Evolutionary conservation across 2,888 invertebrate species (phyloP), one percentile per base, ranked within the genome.

Genomic region (Apocheima hispidaria): DNA sequence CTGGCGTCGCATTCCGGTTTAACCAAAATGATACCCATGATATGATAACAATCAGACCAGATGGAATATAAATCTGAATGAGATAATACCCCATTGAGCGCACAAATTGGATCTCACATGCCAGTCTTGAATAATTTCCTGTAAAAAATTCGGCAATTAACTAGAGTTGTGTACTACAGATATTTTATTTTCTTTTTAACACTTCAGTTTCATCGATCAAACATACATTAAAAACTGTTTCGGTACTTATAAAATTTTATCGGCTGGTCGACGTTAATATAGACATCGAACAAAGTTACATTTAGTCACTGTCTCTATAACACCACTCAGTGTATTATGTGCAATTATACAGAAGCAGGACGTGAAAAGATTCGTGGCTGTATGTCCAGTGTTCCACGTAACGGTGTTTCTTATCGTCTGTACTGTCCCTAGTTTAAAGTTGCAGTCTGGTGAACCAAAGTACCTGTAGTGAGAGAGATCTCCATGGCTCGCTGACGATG

Each of bases 71-170:
- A 93, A 98, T 98, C 94, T 98, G 98, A 94, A 99, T 99, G 85
- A 98, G 95, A 94, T 99, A 99, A 95, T 99, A 99, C 86, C 99
- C 99, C 98, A 99, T 98, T 85, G 98, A 98, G 77, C 99, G 96
- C 79, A 98, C 98, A 93, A 99, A 98, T 93, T 98, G 98, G 92
- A 98, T 98, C 93, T 98, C 98, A 94, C 98, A 98, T 79, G 97
- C 97, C 95, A 99, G 94, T 85, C 98, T 96, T 83, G 98, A 98
- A 94, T 98, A 99, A 94, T 98, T 98, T 95, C 98, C 98, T 97
- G 94, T 71, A 86, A 86, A 68, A 70, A 61, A 58, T 66, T 66
- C 6, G 46, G 9, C 16, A 0, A 51, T 50, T 55, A 51, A 46
- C 12, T 5, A 33, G 1, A 9, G 9, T 0, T 21, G 9, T 36